Evolutionary conservation across 1,140 invertebrate species (phyloP), one percentile per base, ranked within the genome.

Genomic region (Harpegnathos saltator): DNA sequence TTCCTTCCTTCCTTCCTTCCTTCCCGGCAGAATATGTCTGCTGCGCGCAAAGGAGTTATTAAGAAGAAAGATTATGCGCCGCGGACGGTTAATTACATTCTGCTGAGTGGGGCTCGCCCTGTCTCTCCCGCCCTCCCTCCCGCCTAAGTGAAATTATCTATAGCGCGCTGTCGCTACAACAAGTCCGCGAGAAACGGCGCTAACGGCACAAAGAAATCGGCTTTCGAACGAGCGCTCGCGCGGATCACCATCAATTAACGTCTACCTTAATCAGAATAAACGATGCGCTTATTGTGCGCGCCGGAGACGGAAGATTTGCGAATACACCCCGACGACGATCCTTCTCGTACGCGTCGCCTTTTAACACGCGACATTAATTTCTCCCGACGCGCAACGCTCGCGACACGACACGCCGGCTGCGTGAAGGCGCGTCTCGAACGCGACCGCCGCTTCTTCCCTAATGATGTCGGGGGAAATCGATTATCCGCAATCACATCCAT

Each of bases 181-280:
- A 44, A 58, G 33, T 29, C 1, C 24, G 19, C 50, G 24, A 33
- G 44, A 58, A 71, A 80, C 22, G 7, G 44, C 26, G 75, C 14
- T 75, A 48, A 69, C 19, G 58, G 15, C 24, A 71, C n/a, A 80
- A 69, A 78, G 74, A 44, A 7, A 54, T 71, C 33, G 24, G 33
- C 52, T 80, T 58, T 69, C 52, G 66, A 59, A 80, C 52, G 17
- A n/a, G n/a, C n/a, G n/a, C n/a, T n/a, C 38, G 58, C 58, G 33
- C 26, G 24, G 12, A 78, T 78, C 68, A 68, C 19, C 19, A 22
- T 38, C 15, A 78, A 78, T 78, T 69, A 78, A 78, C 52, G 52
- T 44, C 12, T 3, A 58, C n/a, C 14, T 44, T 78, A 78, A 78
- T 68, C 69, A 56, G 22, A 66, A 69, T 58, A 44, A 69, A 78